Conservation (phyloP, 1,140 invertebrate genomes). For the Trachymyrmex cornetzi region DNA sequence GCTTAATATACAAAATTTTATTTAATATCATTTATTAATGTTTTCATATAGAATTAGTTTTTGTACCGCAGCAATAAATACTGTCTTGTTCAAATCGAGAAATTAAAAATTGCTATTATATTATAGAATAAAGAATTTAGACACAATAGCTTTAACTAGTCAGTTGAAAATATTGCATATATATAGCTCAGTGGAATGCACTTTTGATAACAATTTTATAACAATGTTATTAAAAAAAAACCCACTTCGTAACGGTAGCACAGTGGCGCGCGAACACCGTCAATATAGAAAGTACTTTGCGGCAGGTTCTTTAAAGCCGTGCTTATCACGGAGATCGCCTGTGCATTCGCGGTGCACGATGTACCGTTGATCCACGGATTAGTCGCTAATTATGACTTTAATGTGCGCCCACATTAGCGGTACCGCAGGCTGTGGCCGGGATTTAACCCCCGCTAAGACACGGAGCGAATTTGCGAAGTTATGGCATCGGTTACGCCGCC, state of each 20-base stretch:
- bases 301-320: conserved; percentile 25
- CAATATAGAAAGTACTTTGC: conserved; percentile 41
- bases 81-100: background rate
- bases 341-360: conserved; percentile 37
- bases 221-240: background rate
- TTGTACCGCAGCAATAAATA: background rate
- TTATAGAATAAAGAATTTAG: background rate
- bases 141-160: background rate
- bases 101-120: conserved; percentile 1
- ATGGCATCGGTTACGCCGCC: conserved; percentile 47
- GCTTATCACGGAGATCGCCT: background rate
- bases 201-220: conserved; percentile 10
- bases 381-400: conserved; percentile 67
- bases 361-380: conserved; percentile 63
- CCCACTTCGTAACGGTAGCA: conserved; percentile 6
- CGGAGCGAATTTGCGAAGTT: conserved; percentile 55
- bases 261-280: background rate
- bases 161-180: background rate
- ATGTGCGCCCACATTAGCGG: conserved; percentile 57
- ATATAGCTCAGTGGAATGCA: background rate
- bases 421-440: conserved; percentile 48
- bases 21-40: background rate
- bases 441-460: conserved; percentile 59
- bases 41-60: background rate
- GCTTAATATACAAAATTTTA: background rate